A percentile compares a stretch with the other conserved stretches of the same genome.
Evolutionary conservation across 1,140 invertebrate genomes (phyloP).

Genomic region (Drosophila sucinea): DNA sequence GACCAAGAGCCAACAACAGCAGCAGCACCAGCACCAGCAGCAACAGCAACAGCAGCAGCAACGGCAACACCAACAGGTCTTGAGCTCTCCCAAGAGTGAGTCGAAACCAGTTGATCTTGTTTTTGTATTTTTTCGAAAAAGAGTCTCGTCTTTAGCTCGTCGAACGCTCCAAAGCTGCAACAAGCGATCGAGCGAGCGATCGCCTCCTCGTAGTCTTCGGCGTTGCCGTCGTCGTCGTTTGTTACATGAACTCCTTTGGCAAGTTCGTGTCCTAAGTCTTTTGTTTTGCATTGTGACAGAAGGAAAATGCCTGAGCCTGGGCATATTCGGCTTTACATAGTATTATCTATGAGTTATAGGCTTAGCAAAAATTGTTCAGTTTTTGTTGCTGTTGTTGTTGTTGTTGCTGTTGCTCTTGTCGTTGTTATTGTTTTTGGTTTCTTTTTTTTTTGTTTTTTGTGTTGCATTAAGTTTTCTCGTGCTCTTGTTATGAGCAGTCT

Average conservation of each 20-base stretch:
- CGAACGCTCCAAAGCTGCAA: conserved; percentile 4
- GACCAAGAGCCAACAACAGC: conserved; percentile 53
- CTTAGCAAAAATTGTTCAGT: conserved; percentile 42
- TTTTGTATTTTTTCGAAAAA: conserved; percentile 55
- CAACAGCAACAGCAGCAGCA: conserved; percentile 19
- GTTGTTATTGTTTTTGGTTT: background rate
- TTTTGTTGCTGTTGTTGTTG: conserved; percentile 14
- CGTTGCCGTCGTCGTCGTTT: conserved; percentile 17
- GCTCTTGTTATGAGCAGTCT: conserved; percentile 64
- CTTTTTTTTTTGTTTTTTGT: conserved; percentile 21
- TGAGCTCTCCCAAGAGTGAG: conserved; percentile 62
- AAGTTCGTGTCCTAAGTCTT: conserved; percentile 79
- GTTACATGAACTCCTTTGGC: conserved; percentile 71
- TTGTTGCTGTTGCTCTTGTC: background rate
- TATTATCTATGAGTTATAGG: conserved; percentile 78
- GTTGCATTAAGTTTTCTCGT: conserved; percentile 17
- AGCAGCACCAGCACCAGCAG: conserved; percentile 59
- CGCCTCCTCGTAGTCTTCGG: conserved; percentile 5
- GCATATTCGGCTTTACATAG: conserved; percentile 17
- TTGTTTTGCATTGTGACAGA: conserved; percentile 66
- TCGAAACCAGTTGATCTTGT: conserved; percentile 77
- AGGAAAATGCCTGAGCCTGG: conserved; percentile 61
- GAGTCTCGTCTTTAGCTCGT: background rate
- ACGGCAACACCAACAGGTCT: conserved; percentile 44
- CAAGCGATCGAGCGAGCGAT: background rate